phyloP scores from a whole-genome alignment of 2,888 invertebrate species.

The Acanthacorydalis orientalis region DNA sequence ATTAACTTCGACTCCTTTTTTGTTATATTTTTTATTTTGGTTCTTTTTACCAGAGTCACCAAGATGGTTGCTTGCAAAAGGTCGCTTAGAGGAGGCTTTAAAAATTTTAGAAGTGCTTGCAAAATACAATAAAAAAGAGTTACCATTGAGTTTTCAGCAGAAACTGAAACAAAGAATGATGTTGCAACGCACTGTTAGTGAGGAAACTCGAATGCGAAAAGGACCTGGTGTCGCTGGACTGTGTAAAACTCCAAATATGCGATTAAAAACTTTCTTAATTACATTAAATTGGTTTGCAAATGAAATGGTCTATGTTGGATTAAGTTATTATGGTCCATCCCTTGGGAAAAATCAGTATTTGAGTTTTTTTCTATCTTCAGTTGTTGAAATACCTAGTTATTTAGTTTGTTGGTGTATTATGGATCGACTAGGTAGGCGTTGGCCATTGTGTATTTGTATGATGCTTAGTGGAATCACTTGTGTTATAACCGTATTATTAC shows the following conservation, averaged over 20 bases:
- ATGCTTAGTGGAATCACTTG: constrained; percentile 71
- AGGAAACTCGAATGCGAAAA: constrained; percentile 30
- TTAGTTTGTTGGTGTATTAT: constrained; percentile 76
- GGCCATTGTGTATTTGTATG: constrained; percentile 78
- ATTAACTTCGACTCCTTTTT: constrained; percentile 71
- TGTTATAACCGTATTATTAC: constrained; percentile 67
- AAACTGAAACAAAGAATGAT: constrained; percentile 58
- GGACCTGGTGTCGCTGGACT: constrained; percentile 43
- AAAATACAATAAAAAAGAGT: constrained; percentile 53
- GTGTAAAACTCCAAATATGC: constrained; percentile 73
- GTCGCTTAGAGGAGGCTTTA: constrained; percentile 65
- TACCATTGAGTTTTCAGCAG: constrained; percentile 54
- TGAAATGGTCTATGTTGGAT: constrained; percentile 80
- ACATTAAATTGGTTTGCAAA: constrained; percentile 86
- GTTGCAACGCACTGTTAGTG: constrained; percentile 36
- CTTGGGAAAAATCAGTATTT: constrained; percentile 76
- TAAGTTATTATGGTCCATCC: constrained; percentile 82
- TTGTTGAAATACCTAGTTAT: constrained; percentile 81
- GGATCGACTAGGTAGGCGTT: constrained; percentile 74
- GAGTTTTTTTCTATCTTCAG: constrained; percentile 73
- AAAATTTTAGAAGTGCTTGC: constrained; percentile 63
- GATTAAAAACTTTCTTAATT: constrained; percentile 70
- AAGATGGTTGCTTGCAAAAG: constrained; percentile 75
- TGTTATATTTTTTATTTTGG: constrained; percentile 69
- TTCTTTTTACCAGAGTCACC: constrained; percentile 82